phyloP scores from a whole-genome alignment of 2,113 vertebrate species.

The Mystacornis crossleyi region DNA sequence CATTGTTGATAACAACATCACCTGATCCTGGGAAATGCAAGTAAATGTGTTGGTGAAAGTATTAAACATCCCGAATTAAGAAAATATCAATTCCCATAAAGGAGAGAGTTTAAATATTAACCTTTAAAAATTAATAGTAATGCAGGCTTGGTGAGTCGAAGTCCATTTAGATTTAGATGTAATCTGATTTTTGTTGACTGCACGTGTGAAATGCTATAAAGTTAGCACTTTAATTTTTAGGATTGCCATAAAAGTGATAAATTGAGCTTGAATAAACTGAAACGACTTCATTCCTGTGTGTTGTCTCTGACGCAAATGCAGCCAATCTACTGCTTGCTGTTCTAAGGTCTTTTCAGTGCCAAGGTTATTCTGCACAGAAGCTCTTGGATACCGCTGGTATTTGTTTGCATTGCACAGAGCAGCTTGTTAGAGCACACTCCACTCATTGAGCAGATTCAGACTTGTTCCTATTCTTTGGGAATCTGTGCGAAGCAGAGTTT shows the following conservation, averaged over 20 bases:
- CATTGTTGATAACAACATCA: background rate
- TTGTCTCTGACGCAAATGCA: background rate
- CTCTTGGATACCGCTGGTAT: background rate
- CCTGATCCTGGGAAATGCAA: background rate
- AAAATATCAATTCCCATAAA: background rate
- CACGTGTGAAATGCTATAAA: background rate
- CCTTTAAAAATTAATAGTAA: background rate
- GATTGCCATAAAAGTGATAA: background rate
- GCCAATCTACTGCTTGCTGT: background rate
- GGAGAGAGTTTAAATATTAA: background rate
- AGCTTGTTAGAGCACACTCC: background rate
- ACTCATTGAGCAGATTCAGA: background rate
- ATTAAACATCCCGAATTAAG: background rate
- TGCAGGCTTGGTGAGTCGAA: background rate
- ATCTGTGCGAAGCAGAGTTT: background rate
- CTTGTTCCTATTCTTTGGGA: background rate
- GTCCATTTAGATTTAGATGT: background rate
- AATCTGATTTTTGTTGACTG: background rate
- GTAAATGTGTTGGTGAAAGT: background rate
- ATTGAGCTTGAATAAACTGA: conserved; percentile 23
- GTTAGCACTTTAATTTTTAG: background rate
- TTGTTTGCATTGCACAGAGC: conserved; percentile 38
- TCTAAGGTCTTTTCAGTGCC: conserved; percentile 18
- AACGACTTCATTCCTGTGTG: background rate
- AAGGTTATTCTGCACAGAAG: conserved; percentile 34